Evolutionary conservation across 2,888 invertebrate genomes (phyloP), one percentile per base, ranked within the genome.

Genomic region (Hydraecia micacea): DNA sequence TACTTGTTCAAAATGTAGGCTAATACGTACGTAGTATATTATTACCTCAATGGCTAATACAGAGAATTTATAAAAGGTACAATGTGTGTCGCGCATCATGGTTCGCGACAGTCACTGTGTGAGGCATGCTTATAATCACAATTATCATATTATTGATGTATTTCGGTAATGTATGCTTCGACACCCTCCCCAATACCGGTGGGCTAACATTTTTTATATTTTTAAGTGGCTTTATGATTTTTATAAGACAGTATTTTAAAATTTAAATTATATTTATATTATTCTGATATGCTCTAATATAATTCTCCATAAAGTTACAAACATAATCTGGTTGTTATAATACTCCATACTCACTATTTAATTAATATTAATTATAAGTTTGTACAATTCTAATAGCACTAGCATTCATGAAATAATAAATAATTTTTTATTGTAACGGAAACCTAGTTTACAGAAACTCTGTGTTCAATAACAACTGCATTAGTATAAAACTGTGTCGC

Each of bases 81-180:
- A n/a, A 46, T 32, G 5, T 15, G 7, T 0, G 39, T 6, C 21
- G 5, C 0, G n/a, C n/a, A 36, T n/a, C 36, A 36, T 36, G 18
- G 7, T n/a, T 63, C 11, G 6, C 3, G 9, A 18, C 3, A n/a
- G 0, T 18, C 6, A 11, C 11, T 36, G 6, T 25, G 15, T 36
- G 36, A 67, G n/a, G 0, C 39, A 70, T 70, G 70, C n/a, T 70
- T 66, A n/a, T 70, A 21, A 70, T 70, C 4, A 70, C 70, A 70
- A 36, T 70, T 39, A 39, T 70, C 21, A 39, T 70, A 70, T 13
- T 70, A 8, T 8, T 70, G 4, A 36, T 70, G n/a, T n/a, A 70
- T 67, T 70, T 70, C 21, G 4, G 11, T 21, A 39, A 67, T 36
- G 1, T 39, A 39, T 67, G 5, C 36, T 70, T 36, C 36, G 21